phyloP scores from a whole-genome alignment of 2,113 vertebrate genomes.

The Otocyon megalotis region DNA sequence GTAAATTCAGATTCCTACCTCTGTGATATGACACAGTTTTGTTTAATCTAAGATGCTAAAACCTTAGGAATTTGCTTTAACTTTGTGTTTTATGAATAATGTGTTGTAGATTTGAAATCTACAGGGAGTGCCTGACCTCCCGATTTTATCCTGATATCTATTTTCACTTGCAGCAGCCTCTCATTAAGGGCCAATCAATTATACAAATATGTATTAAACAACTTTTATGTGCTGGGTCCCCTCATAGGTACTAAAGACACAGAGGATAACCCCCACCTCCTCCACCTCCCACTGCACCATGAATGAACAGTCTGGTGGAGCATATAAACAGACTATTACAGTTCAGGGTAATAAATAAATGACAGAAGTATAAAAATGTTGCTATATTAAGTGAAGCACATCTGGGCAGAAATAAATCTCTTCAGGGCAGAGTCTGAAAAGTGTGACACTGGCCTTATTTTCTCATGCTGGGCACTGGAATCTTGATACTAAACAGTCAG shows the following conservation, averaged over 20 bases:
- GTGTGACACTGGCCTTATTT: slow-evolving; percentile 21
- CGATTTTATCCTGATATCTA: neutral
- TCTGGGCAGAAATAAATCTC: slow-evolving; percentile 43
- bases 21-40: neutral
- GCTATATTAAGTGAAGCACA: slow-evolving; percentile 34
- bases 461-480: neutral
- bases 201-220: neutral
- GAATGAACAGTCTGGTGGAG: neutral
- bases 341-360: slow-evolving; percentile 5
- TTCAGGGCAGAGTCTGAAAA: neutral
- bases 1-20: neutral
- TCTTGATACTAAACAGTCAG: neutral
- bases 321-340: neutral
- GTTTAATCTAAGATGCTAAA: neutral
- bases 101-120: neutral
- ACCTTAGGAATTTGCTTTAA: neutral
- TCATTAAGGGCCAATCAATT: neutral
- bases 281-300: rapidly evolving
- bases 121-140: neutral
- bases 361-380: slow-evolving; percentile 6
- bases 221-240: neutral
- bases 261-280: neutral
- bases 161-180: neutral
- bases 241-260: neutral
- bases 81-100: slow-evolving; percentile 17